Evolutionary conservation across 2,113 vertebrate genomes (phyloP).

Genomic region (Bombycilla garrulus): DNA sequence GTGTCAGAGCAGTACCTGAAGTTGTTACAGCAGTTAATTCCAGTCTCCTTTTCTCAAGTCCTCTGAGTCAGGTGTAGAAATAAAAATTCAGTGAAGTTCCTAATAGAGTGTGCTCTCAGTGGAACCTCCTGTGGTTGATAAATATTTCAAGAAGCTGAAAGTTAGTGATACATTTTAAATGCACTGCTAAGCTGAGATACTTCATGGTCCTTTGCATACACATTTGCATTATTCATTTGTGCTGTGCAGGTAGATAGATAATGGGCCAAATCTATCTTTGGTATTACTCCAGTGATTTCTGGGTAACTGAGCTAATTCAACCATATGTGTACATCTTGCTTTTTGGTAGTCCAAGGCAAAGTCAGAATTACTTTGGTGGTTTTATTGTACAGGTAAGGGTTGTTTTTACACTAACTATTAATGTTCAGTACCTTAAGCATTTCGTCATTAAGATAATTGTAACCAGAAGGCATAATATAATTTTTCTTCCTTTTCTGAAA

Average conservation of each 20-base stretch:
- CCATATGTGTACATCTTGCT: neutral
- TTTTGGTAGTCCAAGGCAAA: slow-evolving; percentile 14
- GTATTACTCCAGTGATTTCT: slow-evolving; percentile 31
- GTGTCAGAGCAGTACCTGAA: neutral
- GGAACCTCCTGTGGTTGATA: neutral
- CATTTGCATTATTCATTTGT: slow-evolving; percentile 61
- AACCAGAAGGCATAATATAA: neutral
- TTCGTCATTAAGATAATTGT: neutral
- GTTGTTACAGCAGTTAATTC: neutral
- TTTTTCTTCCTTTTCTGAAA: neutral
- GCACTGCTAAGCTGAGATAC: slow-evolving; percentile 29
- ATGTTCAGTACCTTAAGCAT: neutral
- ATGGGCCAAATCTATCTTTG: slow-evolving; percentile 16
- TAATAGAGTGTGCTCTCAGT: neutral
- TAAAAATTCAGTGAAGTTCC: neutral
- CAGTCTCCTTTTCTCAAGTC: neutral
- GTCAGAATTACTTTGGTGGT: neutral
- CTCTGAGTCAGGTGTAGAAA: neutral
- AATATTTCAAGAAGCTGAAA: slow-evolving; percentile 35
- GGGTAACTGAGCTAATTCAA: slow-evolving; percentile 2
- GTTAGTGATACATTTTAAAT: slow-evolving; percentile 59
- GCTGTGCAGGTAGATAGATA: slow-evolving; percentile 52
- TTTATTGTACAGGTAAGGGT: neutral
- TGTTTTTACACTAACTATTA: neutral
- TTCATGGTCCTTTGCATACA: slow-evolving; percentile 46